Conservation (phyloP, 2,113 vertebrate genomes). For the Megaleporinus macrocephalus region DNA sequence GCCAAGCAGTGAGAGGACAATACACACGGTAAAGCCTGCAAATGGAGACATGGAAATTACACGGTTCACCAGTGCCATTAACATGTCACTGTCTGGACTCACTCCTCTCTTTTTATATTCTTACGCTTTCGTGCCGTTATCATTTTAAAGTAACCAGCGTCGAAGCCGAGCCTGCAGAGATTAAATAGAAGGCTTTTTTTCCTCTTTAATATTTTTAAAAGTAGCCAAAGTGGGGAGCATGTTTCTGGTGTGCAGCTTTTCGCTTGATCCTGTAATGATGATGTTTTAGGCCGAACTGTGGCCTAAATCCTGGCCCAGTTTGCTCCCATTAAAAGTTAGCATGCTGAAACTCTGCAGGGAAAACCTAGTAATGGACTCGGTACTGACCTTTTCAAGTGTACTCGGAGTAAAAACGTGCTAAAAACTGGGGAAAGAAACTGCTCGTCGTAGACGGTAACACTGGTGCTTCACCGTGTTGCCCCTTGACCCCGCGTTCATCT, state of each 20-base stretch:
- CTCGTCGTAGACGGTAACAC: neutral
- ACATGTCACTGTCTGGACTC: slow-evolving; percentile 32
- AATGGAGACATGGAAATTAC: slow-evolving; percentile 44
- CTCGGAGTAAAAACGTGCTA: neutral
- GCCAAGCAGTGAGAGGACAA: slow-evolving; percentile 18
- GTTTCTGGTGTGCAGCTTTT: neutral
- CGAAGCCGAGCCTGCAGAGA: neutral
- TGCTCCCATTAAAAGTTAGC: neutral
- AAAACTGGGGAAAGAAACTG: neutral
- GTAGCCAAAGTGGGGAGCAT: neutral
- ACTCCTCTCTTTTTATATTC: neutral
- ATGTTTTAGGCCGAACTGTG: neutral
- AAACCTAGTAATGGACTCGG: neutral
- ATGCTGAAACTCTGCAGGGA: neutral
- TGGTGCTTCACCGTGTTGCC: neutral
- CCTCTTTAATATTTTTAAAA: neutral
- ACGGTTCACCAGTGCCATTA: slow-evolving; percentile 42
- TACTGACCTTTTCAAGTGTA: neutral
- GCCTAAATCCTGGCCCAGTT: neutral
- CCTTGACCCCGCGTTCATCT: neutral
- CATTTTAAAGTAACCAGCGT: neutral
- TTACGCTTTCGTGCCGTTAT: neutral
- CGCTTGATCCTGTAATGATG: neutral
- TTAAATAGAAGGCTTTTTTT: neutral
- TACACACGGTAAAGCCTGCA: neutral